A percentile compares a stretch with the other conserved stretches of the same genome.
Conservation (phyloP, 2,113 vertebrate species). For the Garra rufa region DNA sequence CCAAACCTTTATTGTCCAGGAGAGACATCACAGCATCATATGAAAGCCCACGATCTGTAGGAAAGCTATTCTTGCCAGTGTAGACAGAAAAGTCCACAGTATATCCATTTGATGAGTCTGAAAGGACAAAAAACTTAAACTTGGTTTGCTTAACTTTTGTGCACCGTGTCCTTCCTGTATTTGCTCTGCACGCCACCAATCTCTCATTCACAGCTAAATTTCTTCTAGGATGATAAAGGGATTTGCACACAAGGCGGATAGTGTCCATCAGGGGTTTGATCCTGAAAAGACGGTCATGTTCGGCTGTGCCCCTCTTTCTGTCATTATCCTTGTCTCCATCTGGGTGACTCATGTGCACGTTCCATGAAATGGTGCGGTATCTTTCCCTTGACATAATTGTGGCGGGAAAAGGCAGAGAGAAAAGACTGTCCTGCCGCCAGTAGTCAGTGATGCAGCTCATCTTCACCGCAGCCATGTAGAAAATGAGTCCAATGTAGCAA, state of each 20-base stretch:
- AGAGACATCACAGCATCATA: slow-evolving; percentile 43
- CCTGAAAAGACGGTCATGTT: slow-evolving; percentile 34
- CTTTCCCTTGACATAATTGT: slow-evolving; percentile 26
- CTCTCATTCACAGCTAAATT: slow-evolving; percentile 38
- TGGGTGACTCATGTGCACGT: slow-evolving; percentile 23
- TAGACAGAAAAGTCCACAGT: slow-evolving; percentile 43
- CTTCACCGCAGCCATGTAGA: slow-evolving; percentile 29
- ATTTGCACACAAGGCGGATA: neutral
- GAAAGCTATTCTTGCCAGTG: neutral
- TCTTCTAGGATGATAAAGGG: slow-evolving; percentile 18
- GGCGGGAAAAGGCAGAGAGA: neutral
- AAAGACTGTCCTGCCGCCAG: slow-evolving; percentile 10
- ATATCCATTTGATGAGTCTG: slow-evolving; percentile 49
- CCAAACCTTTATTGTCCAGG: slow-evolving; percentile 9
- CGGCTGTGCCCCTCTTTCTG: neutral
- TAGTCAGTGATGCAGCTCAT: slow-evolving; percentile 5
- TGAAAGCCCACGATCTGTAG: slow-evolving; percentile 5
- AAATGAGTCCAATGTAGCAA: slow-evolving; percentile 20
- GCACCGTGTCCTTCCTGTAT: neutral
- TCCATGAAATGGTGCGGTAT: slow-evolving; percentile 11
- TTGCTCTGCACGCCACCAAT: slow-evolving; percentile 17
- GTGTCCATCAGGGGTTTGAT: slow-evolving; percentile 37
- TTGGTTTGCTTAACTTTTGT: neutral
- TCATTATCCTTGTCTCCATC: neutral
- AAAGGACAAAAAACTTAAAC: slow-evolving; percentile 46